Evolutionary conservation across 2,113 vertebrate genomes (phyloP).

Genomic region (Salvelinus sp.): DNA sequence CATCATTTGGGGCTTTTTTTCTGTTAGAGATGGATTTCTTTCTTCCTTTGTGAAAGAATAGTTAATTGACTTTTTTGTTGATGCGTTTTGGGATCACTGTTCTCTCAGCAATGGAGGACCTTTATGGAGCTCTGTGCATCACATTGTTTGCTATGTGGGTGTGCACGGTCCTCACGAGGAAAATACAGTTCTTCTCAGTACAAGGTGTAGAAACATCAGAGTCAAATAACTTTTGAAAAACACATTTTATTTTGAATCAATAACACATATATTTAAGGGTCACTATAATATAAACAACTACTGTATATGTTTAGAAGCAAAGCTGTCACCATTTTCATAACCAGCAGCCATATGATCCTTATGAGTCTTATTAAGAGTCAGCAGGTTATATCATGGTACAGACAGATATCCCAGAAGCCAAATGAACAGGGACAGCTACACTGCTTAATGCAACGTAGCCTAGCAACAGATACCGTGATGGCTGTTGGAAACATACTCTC

Average conservation of each 20-base stretch:
- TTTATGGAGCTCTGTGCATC: conserved; percentile 64
- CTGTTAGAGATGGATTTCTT: conserved; percentile 63
- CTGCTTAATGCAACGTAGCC: conserved; percentile 80
- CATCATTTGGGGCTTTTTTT: conserved; percentile 46
- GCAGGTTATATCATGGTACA: conserved; percentile 74
- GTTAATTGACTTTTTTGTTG: conserved; percentile 77
- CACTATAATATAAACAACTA: too few species aligned
- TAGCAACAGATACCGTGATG: conserved; percentile 79
- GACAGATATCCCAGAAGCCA: conserved; percentile 75
- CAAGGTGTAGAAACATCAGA: too few species aligned
- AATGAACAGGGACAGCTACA: conserved; percentile 80
- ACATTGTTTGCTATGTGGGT: conserved; percentile 40
- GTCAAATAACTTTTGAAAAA: too few species aligned
- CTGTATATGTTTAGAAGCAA: not conserved
- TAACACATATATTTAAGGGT: too few species aligned
- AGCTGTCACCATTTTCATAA: not conserved
- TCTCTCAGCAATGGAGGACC: conserved; percentile 72
- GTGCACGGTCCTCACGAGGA: not conserved
- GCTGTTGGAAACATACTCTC: conserved; percentile 76
- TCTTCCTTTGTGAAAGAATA: conserved; percentile 60
- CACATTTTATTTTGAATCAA: too few species aligned
- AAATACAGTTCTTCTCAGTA: too few species aligned
- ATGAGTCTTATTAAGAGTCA: conserved; percentile 61
- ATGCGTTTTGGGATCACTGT: conserved; percentile 74
- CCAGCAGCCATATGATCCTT: conserved; percentile 60